Base-by-base conservation (phyloP, 1,140 invertebrate species). In the Drosophila ironensis region DNA sequence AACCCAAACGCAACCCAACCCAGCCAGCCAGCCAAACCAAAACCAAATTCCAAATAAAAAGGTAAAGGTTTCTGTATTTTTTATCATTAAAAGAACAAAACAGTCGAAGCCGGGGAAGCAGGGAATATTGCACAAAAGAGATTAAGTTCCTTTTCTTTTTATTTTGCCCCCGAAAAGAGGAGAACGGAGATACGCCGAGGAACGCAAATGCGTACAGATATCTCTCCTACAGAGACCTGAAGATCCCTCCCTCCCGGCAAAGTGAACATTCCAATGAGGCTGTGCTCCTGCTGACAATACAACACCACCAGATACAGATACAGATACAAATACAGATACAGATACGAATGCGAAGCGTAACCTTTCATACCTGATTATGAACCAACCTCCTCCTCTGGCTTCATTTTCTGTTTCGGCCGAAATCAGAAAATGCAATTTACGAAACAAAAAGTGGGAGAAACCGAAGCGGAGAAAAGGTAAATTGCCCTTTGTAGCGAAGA, bases 381-480 rank as follows among this genome's bases (percentile, higher is more conserved):
- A 48, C 48, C 61, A 17, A 53, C 28, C 33, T 54, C 47, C 24
- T 11, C 30, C 30, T 11, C 11, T n/a, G n/a, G n/a, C 30, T 33
- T 12, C 30, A 12, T 4, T 28, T n/a, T 54, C 20, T 68, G 69
- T 64, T 86, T 84, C 80, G 37, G 70, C 57, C 37, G 70, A 81
- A 81, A 80, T 80, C 81, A 81, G 80, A 86, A 86, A 86, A 86
- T 86, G 80, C 80, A 86, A 86, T 86, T 86, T 86, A 87, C 81
- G 80, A 80, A 86, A 80, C 80, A 74, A 67, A 33, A 71, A 70
- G 64, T 57, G 50, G 27, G 57, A 57, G 61, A 41, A 68, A 14
- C 20, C 17, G 35, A n/a, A n/a, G n/a, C n/a, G n/a, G n/a, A n/a
- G 51, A 44, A 42, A 45, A 63, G 47, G 68, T 46, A 72, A 73